Evolutionary conservation across 2,113 vertebrate genomes (phyloP), one percentile per base, ranked within the genome.

Genomic region (Nycticorax nycticorax): DNA sequence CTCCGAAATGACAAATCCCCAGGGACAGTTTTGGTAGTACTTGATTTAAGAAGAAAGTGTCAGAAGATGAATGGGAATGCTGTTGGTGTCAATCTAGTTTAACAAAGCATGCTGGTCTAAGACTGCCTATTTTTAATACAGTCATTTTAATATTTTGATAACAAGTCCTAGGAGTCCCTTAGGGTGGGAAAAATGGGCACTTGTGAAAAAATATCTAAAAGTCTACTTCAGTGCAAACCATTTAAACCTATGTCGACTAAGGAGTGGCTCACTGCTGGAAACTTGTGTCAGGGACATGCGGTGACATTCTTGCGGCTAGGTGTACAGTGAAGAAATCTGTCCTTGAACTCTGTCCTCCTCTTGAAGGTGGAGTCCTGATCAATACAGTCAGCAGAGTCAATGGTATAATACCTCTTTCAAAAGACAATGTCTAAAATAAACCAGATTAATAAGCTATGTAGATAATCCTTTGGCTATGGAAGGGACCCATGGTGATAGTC

Each of bases 111-210:
- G 10, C 14, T 14, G 13, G 14, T 63, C 52, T 88, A 41, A 85
- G 17, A 35, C 24, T 35, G 3, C 13, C 24, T 35, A 2, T 33
- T 78, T 66, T 85, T 83, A 72, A 23, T 22, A 1, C 12, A n/a
- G 14, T 71, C 8, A 53, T 82, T 82, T 71, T 79, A 50, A 9
- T 62, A 27, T 62, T 57, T 85, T 90, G 35, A 7, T 71, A 33
- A 4, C 9, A 79, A 82, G 85, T 88, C 45, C 41, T 67, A 62
- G 23, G 13, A 20, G 18, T 81, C 23, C 14, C n/a, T 64, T 69
- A 39, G 12, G 18, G 6, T 76, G 10, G 76, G 43, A 72, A 83
- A 79, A 83, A 59, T 12, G 8, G 10, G 3, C 0, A 0, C 57
- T 75, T 67, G 16, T 72, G n/a, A 33, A 71, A 88, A 85, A 52